Conservation (phyloP, 2,888 invertebrate genomes). For the Callosobruchus maculatus region DNA sequence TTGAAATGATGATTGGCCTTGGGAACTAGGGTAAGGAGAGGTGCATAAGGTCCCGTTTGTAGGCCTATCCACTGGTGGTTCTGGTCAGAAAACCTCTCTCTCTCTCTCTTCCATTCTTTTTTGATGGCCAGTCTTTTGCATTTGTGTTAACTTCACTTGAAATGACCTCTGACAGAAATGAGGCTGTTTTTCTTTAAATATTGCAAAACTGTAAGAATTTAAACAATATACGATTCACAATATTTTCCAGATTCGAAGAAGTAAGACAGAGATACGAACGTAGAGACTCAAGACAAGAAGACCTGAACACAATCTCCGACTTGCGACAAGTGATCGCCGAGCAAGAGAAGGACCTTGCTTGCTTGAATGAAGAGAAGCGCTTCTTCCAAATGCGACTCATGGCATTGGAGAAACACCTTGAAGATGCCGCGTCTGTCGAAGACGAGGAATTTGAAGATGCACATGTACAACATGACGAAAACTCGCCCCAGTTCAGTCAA, state of each 20-base stretch:
- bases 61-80: too few relatives aligned
- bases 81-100: too few relatives aligned
- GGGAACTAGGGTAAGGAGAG: too few relatives aligned
- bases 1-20: too few relatives aligned
- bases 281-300: constrained; percentile 56
- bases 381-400: constrained; percentile 56
- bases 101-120: too few relatives aligned
- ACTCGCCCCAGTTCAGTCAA: background rate
- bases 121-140: too few relatives aligned
- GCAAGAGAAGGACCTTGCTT: constrained; percentile 56
- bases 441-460: constrained; percentile 41
- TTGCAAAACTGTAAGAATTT: too few relatives aligned
- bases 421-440: constrained; percentile 29
- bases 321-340: constrained; percentile 55
- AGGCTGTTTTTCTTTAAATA: too few relatives aligned
- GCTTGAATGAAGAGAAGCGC: constrained; percentile 56
- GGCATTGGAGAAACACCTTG: constrained; percentile 37
- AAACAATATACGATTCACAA: too few relatives aligned
- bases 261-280: constrained; percentile 57
- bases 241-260: constrained; percentile 52
- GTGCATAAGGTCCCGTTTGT: too few relatives aligned
- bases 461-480: constrained; percentile 19
- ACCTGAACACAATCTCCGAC: constrained; percentile 55
- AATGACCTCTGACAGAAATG: too few relatives aligned
- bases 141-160: too few relatives aligned